Evolutionary conservation across 2,888 invertebrate species (phyloP).

Genomic region (Desoria tigrina): DNA sequence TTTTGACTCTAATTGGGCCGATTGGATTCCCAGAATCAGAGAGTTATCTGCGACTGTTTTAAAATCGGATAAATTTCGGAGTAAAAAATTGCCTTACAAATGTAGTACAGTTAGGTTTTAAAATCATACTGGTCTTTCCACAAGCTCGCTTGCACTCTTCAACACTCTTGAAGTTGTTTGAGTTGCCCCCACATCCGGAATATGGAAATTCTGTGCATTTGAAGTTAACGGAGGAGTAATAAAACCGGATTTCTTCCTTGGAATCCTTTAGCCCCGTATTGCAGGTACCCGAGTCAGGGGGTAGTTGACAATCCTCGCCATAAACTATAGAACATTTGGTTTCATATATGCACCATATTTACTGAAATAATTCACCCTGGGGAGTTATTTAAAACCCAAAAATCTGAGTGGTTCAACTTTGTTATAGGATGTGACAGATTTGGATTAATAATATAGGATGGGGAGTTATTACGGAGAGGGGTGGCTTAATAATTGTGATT

Average conservation of each 20-base stretch:
- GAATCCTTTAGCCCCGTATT: constrained; percentile 4
- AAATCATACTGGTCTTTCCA: constrained; percentile 37
- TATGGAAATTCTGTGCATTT: constrained; percentile 48
- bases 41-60: constrained; percentile 25
- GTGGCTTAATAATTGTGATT: no score
- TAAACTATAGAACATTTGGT: not conserved
- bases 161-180: constrained; percentile 42
- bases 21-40: constrained; percentile 24
- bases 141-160: constrained; percentile 41
- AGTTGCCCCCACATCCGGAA: constrained; percentile 45
- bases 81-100: not conserved
- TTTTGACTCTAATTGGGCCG: constrained; percentile 28
- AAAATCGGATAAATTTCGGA: no score
- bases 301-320: constrained; percentile 28
- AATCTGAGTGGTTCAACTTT: no score
- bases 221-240: constrained; percentile 39
- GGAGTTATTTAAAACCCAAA: no score
- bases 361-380: no score
- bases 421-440: no score
- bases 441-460: no score
- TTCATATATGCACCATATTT: no score
- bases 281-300: constrained; percentile 36
- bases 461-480: no score
- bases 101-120: not conserved
- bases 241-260: constrained; percentile 33